Evolutionary conservation across 2,113 vertebrate genomes (phyloP), one percentile per base, ranked within the genome.

Genomic region (Perognathus longimembris): DNA sequence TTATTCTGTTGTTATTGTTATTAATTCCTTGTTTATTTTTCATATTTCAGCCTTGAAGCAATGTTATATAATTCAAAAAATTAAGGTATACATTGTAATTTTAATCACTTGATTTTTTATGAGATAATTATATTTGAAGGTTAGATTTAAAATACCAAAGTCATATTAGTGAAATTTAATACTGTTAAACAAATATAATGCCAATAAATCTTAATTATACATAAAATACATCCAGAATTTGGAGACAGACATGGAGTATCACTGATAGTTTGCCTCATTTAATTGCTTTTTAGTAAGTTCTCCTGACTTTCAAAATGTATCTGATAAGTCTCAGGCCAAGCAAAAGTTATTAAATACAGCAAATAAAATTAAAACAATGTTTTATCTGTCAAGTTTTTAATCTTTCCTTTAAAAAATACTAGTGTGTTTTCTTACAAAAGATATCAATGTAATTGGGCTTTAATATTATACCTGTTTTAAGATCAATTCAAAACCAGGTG

Each of bases 31-130:
- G 6, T 24, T 61, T 61, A 1, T 3, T 61, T 61, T 76, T 5
- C 15, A 63, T 40, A 81, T 80, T 89, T 77, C 66, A 92, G n/a
- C 3, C 42, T 88, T 24, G 28, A 67, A 94, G 36, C 34, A 84
- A 76, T 59, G 12, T 76, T 88, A 40, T 2, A 61, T 57, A 77
- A 89, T 66, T 45, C 5, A 89, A 85, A 24, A 85, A 89, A 87
- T n/a, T n/a, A n/a, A n/a, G n/a, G n/a, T n/a, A n/a, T n/a, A n/a
- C n/a, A n/a, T n/a, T n/a, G n/a, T n/a, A 88, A 85, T 80, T 95
- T 93, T 83, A 93, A 93, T 83, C 38, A 78, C 6, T 74, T 95
- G 90, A 79, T 92, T 93, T 93, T 11, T 21, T 36, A 89, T 42
- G 67, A 7, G 67, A 95, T 32, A 93, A 61, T 34, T 74, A 11